Evolutionary conservation across 2,797 vertebrate species (phyloP), one percentile per base, ranked within the genome.

Genomic region (Chelidonichthys spinosus): DNA sequence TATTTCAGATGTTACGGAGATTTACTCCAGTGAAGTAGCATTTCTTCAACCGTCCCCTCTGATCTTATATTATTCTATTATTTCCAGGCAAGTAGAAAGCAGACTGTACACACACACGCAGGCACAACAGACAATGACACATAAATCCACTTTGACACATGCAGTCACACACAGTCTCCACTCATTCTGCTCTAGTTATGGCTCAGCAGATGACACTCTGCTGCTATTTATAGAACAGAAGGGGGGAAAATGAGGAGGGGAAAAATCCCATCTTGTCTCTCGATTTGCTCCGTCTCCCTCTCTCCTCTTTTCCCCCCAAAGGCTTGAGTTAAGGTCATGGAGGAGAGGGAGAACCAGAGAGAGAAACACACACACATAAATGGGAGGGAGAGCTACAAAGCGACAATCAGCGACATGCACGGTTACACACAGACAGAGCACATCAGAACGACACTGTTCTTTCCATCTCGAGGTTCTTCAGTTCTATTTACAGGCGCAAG

Each of bases 141-240:
- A 80, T 13, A 61, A 35, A 73, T 69, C 72, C 53, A 78, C 72
- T 67, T 35, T 63, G 71, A 88, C 73, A 89, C 76, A 78, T 44
- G 76, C 59, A 76, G 75, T 68, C 64, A 82, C 76, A 83, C 76
- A 85, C 59, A 70, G 69, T 78, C 79, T 60, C 56, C 62, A 40
- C 79, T 87, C 87, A 87, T 85, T 91, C 84, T 92, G 89, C 88
- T 92, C 90, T 55, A 91, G 86, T 91, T 89, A 77, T 88, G 89
- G 89, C 83, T 76, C 79, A 82, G 86, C 82, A 89, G 89, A 91
- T 87, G 88, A 90, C 87, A 87, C 79, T 83, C 74, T 44, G 64
- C 46, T 53, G 74, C 89, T 92, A 93, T 91, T 90, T 86, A 88
- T 92, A 91, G 90, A 86, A 60, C 64, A 79, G 74, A 83, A 62